phyloP scores from a whole-genome alignment of 1,140 invertebrate species.

The Pseudomyrmex pallidus region DNA sequence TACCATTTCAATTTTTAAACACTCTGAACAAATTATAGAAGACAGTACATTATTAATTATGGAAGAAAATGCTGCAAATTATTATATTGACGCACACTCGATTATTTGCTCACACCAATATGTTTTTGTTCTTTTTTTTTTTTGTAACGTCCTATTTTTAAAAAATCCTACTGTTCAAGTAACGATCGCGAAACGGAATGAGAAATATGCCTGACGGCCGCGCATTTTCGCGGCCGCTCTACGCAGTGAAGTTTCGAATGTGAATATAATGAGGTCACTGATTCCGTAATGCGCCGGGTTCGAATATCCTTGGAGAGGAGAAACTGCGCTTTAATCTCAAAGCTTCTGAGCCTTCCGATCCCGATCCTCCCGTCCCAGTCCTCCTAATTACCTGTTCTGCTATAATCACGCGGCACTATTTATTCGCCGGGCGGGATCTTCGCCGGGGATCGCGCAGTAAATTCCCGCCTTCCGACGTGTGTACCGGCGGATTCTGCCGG shows the following conservation, averaged over 20 bases:
- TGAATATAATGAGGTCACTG: conserved; percentile 46
- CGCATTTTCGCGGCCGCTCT: neutral
- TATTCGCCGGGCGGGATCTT: conserved; percentile 54
- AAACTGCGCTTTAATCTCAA: conserved; percentile 49
- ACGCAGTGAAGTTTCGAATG: conserved; percentile 26
- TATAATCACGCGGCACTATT: conserved; percentile 57
- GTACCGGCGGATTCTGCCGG: conserved; percentile 54
- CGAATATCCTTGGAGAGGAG: neutral
- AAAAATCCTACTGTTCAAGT: neutral
- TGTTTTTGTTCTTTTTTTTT: neutral
- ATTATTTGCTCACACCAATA: neutral
- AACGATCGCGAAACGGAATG: conserved; percentile 11
- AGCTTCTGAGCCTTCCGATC: neutral
- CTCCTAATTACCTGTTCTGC: conserved; percentile 58
- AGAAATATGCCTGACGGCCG: conserved; percentile 2
- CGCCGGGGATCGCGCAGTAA: conserved; percentile 50
- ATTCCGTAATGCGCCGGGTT: conserved; percentile 36
- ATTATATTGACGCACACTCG: neutral
- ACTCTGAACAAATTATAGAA: too few species aligned
- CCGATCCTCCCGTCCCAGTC: neutral
- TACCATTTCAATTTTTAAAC: too few species aligned
- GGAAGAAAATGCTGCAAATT: neutral
- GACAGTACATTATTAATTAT: too few species aligned
- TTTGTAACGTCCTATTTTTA: neutral
- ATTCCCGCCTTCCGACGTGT: conserved; percentile 59